Conservation (phyloP, 1,140 invertebrate genomes). For the Carposina sasakii region DNA sequence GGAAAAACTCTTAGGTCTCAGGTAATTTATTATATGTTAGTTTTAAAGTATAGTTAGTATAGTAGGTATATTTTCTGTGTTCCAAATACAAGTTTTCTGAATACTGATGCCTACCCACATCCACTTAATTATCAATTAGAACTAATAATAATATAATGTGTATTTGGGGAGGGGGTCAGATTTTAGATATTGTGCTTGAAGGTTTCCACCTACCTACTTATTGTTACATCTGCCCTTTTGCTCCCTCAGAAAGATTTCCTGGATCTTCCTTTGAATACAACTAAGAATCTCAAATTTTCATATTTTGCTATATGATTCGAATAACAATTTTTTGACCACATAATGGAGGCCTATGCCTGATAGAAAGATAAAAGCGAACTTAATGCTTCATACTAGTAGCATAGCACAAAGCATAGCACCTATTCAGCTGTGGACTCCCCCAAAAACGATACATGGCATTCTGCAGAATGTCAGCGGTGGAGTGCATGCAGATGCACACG, state of each 20-base stretch:
- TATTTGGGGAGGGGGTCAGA: too few relatives aligned
- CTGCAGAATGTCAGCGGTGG: constrained; percentile 71
- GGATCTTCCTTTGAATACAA: too few relatives aligned
- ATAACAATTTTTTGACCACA: neutral
- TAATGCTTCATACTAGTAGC: neutral
- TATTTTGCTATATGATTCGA: neutral
- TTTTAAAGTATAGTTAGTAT: neutral
- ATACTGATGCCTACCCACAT: too few relatives aligned
- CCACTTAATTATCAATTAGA: too few relatives aligned
- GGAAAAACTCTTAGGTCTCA: constrained; percentile 73
- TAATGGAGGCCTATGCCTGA: neutral
- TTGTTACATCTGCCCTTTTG: too few relatives aligned
- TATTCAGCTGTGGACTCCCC: neutral
- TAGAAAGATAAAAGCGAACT: too few relatives aligned
- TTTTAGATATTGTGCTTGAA: too few relatives aligned
- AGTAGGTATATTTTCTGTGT: neutral
- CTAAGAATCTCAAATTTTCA: neutral
- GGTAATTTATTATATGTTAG: constrained; percentile 48
- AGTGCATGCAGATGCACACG: constrained; percentile 74
- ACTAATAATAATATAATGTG: too few relatives aligned
- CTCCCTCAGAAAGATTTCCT: too few relatives aligned
- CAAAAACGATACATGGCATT: neutral
- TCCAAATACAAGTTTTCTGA: too few relatives aligned
- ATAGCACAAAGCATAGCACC: neutral
- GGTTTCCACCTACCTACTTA: too few relatives aligned